Evolutionary conservation across 2,888 invertebrate species (phyloP).

Genomic region (Cephus pulcher): DNA sequence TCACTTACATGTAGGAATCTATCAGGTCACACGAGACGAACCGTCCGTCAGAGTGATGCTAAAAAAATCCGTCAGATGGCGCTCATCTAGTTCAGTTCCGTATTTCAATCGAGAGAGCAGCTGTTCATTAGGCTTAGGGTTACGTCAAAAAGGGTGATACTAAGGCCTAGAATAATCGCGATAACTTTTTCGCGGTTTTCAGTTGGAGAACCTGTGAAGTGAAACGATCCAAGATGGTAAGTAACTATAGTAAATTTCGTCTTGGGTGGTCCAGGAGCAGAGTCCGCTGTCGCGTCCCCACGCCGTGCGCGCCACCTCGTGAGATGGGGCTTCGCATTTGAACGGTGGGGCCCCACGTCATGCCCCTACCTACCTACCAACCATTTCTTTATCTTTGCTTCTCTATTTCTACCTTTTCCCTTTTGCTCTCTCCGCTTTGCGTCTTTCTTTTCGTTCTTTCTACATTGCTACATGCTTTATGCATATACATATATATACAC

Average conservation of each 20-base stretch:
- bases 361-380: conserved; percentile 14
- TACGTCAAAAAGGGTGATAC: too few relatives aligned
- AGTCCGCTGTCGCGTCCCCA: conserved; percentile 59
- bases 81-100: too few relatives aligned
- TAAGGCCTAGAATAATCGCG: too few relatives aligned
- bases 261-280: conserved; percentile 63
- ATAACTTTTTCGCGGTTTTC: too few relatives aligned
- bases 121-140: too few relatives aligned
- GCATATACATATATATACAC: too few relatives aligned
- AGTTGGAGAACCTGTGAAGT: conserved; percentile 1
- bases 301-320: conserved; percentile 63
- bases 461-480: neutral
- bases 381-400: conserved; percentile 5
- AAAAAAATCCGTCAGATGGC: too few relatives aligned
- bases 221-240: conserved; percentile 8
- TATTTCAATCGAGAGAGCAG: too few relatives aligned
- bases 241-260: conserved; percentile 61
- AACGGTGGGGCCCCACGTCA: neutral
- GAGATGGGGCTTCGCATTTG: conserved; percentile 31
- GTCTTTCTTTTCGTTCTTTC: neutral
- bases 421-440: neutral
- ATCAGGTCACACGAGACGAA: too few relatives aligned
- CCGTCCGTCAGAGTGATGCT: too few relatives aligned
- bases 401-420: conserved; percentile 13
- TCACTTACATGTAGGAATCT: too few relatives aligned